Evolutionary conservation across 2,113 vertebrate species (phyloP).

Genomic region (Salvator merianae): DNA sequence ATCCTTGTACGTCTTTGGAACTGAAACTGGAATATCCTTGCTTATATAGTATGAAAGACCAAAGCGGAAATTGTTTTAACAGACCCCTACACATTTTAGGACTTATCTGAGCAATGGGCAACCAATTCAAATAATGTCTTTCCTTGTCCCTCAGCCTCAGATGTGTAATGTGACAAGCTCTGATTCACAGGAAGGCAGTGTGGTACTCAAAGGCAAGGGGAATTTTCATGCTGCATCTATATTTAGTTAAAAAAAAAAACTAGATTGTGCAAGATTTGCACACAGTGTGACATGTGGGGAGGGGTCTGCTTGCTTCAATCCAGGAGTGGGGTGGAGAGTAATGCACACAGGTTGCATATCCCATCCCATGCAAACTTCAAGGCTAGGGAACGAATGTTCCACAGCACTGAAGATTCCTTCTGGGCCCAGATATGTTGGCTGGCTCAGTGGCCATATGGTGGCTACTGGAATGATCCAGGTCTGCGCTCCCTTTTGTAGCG

Average conservation of each 20-base stretch:
- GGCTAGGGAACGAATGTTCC: no score
- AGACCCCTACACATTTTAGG: conserved; percentile 1
- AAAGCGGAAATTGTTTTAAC: conserved; percentile 17
- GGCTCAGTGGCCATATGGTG: no score
- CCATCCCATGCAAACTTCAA: no score
- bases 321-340: no score
- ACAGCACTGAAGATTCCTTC: no score
- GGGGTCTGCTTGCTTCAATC: no score
- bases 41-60: neutral
- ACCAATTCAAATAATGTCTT: conserved; percentile 1
- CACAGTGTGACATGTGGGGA: no score
- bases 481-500: no score
- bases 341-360: no score
- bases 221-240: neutral
- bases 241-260: neutral
- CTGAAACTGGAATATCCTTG: conserved; percentile 14
- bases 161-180: neutral
- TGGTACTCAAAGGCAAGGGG: neutral
- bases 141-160: neutral
- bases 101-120: neutral
- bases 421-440: no score
- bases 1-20: conserved; percentile 19
- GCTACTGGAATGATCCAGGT: no score
- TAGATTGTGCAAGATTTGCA: neutral
- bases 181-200: neutral